Evolutionary conservation across 1,140 invertebrate species (phyloP).

Genomic region (Pachypeltis micranthus): DNA sequence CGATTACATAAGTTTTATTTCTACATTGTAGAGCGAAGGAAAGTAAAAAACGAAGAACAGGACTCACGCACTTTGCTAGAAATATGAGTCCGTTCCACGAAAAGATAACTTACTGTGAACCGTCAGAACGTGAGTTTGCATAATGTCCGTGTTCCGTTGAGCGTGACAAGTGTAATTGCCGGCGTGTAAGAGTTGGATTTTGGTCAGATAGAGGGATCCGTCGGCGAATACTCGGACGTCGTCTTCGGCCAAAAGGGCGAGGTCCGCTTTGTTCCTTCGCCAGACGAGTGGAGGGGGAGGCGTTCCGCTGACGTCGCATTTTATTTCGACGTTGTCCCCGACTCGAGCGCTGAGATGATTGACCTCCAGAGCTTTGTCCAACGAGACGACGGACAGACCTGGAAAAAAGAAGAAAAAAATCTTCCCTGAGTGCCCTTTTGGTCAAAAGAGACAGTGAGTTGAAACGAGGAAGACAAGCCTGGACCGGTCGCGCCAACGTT

Average conservation of each 20-base stretch:
- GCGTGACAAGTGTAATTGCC: conserved; percentile 74
- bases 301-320: conserved; percentile 60
- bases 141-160: conserved; percentile 56
- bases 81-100: neutral
- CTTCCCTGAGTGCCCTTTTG: too few relatives aligned
- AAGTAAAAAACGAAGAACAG: neutral
- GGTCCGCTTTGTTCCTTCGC: conserved; percentile 54
- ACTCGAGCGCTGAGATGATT: conserved; percentile 55
- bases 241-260: conserved; percentile 49
- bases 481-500: too few relatives aligned
- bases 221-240: conserved; percentile 55
- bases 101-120: conserved; percentile 57
- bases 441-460: too few relatives aligned
- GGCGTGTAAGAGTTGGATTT: conserved; percentile 60
- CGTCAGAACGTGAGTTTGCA: conserved; percentile 61
- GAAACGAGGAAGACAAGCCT: too few relatives aligned
- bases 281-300: conserved; percentile 60
- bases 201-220: conserved; percentile 61
- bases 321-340: conserved; percentile 68
- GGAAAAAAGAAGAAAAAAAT: too few relatives aligned
- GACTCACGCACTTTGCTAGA: too few relatives aligned
- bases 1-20: too few relatives aligned
- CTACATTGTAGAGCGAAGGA: too few relatives aligned
- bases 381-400: conserved; percentile 59
- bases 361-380: conserved; percentile 60